Evolutionary conservation across 92 coral and sea anemone genomes (phyloP), one percentile per base, ranked within the genome.

Genomic region (Actinernus sp.): DNA sequence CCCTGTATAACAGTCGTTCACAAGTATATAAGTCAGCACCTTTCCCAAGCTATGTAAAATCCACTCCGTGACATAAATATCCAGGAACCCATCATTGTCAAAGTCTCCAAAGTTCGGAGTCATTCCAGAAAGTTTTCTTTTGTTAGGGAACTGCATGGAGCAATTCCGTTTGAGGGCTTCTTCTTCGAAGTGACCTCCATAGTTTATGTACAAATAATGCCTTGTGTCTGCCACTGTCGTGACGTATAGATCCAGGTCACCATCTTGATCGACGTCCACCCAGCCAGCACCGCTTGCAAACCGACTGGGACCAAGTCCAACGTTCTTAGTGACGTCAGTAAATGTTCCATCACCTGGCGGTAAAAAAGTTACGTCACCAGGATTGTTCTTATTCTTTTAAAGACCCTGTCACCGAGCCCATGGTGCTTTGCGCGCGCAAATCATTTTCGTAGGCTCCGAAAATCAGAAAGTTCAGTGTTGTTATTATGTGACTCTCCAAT

Each of bases 101-200:
- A 93, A 93, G 51, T 93, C 98, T 6, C 98, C 98, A 54, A 93
- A 92, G 43, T 88, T 93, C 3, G 96, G 93, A 3, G 98, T 81
- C 89, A 93, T 85, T 17, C 98, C 98, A 8, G 98, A 78, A 10
- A 93, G 88, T 50, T 89, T 89, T 46, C 98, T 50, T 17, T 85
- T 85, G 59, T 76, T 77, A 47, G 87, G 68, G 51, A 91, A 89
- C 73, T 74, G 93, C 61, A 93, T 17, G 0, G 98, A 85, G 38
- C 96, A 93, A 64, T 93, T 93, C 32, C 98, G 75, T 52, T 50
- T 12, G 54, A 65, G 60, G 2, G 96, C 98, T 53, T 93, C 98
- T 31, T 93, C 98, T 1, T 12, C 55, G 49, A 93, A 93, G 65
- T 68, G 52, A 7, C 85, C 83, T 33, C 90, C 87, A 71, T 93